Evolutionary conservation across 1,140 invertebrate species (phyloP).

Genomic region (Cataglyphis hispanica): DNA sequence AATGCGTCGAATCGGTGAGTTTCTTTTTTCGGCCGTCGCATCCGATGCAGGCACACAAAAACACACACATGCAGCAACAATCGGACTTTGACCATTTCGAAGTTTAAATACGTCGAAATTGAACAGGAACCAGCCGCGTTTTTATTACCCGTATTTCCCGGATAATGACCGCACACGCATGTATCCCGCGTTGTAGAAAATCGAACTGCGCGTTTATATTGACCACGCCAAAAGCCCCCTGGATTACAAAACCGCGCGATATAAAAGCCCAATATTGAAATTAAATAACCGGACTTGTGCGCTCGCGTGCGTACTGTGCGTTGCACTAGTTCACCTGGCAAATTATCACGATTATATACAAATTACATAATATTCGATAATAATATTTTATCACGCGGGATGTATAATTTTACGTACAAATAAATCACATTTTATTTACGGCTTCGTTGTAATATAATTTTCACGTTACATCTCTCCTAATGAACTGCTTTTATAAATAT

Average conservation of each 20-base stretch:
- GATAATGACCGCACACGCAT: constrained; percentile 62
- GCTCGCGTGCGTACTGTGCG: background rate
- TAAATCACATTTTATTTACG: constrained; percentile 27
- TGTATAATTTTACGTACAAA: constrained; percentile 45
- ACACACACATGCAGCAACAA: too few species aligned
- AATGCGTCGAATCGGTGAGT: constrained; percentile 31
- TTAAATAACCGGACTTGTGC: constrained; percentile 3
- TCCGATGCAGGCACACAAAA: background rate
- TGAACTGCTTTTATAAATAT: background rate
- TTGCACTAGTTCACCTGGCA: background rate
- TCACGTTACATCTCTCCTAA: constrained; percentile 5
- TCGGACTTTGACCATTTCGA: constrained; percentile 61
- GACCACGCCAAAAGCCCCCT: constrained; percentile 3
- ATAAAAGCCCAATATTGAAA: constrained; percentile 47
- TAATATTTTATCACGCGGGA: constrained; percentile 4
- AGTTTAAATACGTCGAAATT: constrained; percentile 56
- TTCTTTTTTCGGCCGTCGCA: background rate
- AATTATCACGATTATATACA: constrained; percentile 30
- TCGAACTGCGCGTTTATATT: constrained; percentile 38
- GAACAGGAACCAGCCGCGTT: constrained; percentile 32
- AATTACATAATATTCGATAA: constrained; percentile 14
- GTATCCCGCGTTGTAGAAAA: constrained; percentile 55
- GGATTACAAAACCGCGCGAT: constrained; percentile 25
- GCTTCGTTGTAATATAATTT: constrained; percentile 26
- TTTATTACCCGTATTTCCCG: constrained; percentile 71